Base-by-base conservation (phyloP, 2,888 invertebrate genomes). In the Ophraella communa region DNA sequence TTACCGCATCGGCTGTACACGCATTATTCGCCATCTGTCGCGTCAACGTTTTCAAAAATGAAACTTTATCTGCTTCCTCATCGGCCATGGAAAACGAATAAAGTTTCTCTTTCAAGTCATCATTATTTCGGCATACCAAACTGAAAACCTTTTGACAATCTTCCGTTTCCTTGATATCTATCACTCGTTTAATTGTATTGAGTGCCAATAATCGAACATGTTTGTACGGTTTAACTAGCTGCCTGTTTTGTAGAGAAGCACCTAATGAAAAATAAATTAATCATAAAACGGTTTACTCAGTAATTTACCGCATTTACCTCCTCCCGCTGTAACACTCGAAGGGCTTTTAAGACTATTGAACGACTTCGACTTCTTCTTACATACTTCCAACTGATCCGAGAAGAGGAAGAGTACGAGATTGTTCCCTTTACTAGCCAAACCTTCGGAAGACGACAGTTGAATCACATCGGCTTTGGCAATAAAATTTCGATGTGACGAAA, bases 351-450 rank as follows among this genome's bases (percentile, higher is more conserved):
- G 83, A 45, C 87, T 87, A 74, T 89, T 89, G 69, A 89, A 89
- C 55, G 87, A 90, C 81, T 93, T 92, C 49, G 93, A 92, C 76
- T 93, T 87, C 80, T 92, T 92, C 80, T 93, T 92, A 83, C 92
- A 92, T 77, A 98, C 95, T 85, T 96, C 96, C 80, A 98, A 87
- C 65, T 93, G 92, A 84, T 98, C 98, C 39, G 95, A 94, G 83
- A 98, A 98, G 24, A 98, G 85, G 82, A 96, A 96, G 71, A 98
- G 84, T 71, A 95, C 90, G 67, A 98, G 86, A 71, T 90, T 90
- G 81, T 78, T 80, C 56, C 96, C 96, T 72, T 94, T 89, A 14
- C 94, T 93, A 68, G 93, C 92, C 53, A 96, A 83, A 58, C 90
- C 90, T 76, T 95, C 92, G 0, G 80, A 79, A 2, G 79, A 78